phyloP scores from a whole-genome alignment of 2,113 vertebrate species.

The Cheirogaleus medius region DNA sequence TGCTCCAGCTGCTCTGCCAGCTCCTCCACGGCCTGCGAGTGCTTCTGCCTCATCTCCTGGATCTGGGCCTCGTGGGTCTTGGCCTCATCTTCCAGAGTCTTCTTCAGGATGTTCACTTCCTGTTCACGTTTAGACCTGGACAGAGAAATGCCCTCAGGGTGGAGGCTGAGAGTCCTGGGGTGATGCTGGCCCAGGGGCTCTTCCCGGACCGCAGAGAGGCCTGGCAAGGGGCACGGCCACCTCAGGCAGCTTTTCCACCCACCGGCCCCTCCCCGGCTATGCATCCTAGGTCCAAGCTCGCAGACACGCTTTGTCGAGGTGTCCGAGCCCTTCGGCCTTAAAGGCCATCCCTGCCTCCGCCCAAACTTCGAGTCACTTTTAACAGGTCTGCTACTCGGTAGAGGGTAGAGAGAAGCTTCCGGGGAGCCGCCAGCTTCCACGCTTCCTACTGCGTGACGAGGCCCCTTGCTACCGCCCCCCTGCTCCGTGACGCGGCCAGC shows the following conservation, averaged over 20 bases:
- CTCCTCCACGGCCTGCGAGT: constrained; percentile 94
- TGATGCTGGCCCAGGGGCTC: fast-evolving
- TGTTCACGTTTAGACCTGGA: constrained; percentile 95
- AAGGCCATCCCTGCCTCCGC: background rate
- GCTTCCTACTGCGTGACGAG: background rate
- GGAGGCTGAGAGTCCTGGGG: background rate
- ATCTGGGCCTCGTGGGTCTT: constrained; percentile 93
- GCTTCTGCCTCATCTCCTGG: constrained; percentile 95
- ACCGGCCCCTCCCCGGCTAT: background rate
- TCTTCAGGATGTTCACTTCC: constrained; percentile 95
- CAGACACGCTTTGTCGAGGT: background rate
- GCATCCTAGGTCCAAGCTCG: background rate
- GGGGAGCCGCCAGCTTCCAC: fast-evolving
- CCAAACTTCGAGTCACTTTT: too few species aligned
- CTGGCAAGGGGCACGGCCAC: fast-evolving
- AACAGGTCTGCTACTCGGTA: background rate
- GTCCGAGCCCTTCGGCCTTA: background rate
- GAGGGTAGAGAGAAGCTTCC: background rate
- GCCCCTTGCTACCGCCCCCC: too few species aligned
- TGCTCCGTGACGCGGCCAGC: fast-evolving
- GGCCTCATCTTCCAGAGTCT: constrained; percentile 93
- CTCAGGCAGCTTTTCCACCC: background rate
- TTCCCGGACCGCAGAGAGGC: background rate
- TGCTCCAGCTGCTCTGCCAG: constrained; percentile 98
- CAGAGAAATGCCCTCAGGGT: background rate